A percentile compares a stretch with the other conserved stretches of the same genome.
Evolutionary conservation across 1,140 invertebrate species (phyloP).

Genomic region (Drosophila persimilis): DNA sequence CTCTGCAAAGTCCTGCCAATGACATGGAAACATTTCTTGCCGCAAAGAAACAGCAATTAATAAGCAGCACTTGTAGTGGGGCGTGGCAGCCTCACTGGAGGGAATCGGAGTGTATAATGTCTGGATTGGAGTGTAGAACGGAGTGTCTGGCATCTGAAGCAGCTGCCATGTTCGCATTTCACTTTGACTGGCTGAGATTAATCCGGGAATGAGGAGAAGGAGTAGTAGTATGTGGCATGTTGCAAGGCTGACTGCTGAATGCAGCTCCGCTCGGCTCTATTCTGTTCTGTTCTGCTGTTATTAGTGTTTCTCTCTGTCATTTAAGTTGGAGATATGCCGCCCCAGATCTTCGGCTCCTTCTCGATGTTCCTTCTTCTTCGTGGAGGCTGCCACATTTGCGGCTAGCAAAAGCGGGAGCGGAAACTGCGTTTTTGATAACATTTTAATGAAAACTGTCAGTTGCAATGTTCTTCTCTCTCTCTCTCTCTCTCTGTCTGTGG

Average conservation of each 20-base stretch:
- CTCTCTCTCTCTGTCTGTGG: conserved; percentile 7
- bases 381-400: conserved; percentile 55
- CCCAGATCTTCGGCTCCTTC: conserved; percentile 13
- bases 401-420: conserved; percentile 27
- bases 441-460: conserved; percentile 81
- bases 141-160: conserved; percentile 17
- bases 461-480: conserved; percentile 44
- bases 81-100: neutral
- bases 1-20: conserved; percentile 18
- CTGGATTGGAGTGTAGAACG: neutral
- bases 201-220: conserved; percentile 22
- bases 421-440: conserved; percentile 76
- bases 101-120: neutral
- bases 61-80: conserved; percentile 36
- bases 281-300: conserved; percentile 29
- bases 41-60: conserved; percentile 56
- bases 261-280: neutral
- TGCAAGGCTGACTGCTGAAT: conserved; percentile 18
- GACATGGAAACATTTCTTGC: conserved; percentile 42
- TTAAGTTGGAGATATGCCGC: conserved; percentile 39
- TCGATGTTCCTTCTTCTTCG: conserved; percentile 20
- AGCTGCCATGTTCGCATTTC: conserved; percentile 34
- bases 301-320: conserved; percentile 58
- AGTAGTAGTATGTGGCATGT: conserved; percentile 21
- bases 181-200: conserved; percentile 55